Percentiles rank a stretch among this genome's conserved stretches.
Conservation (phyloP, 2,113 vertebrate genomes). For the Strigops habroptila region DNA sequence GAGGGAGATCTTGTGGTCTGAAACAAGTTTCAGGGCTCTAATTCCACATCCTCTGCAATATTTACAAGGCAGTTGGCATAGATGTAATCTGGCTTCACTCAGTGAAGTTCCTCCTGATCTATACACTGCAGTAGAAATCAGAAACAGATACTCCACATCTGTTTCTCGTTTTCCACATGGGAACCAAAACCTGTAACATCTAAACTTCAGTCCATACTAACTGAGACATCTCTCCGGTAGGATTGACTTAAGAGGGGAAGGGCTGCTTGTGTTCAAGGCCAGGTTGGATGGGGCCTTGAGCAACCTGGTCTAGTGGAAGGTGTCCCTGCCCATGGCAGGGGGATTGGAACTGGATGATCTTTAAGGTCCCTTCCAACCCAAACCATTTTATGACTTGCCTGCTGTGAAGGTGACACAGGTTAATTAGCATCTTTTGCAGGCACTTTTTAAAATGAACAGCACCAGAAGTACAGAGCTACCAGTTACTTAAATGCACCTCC, state of each 20-base stretch:
- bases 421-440: background rate
- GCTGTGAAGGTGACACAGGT: background rate
- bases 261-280: background rate
- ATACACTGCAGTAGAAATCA: background rate
- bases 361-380: background rate
- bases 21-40: background rate
- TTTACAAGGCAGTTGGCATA: conserved; percentile 8
- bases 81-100: conserved; percentile 27
- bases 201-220: background rate
- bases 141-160: conserved; percentile 24
- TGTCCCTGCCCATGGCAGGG: background rate
- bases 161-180: conserved; percentile 13
- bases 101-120: background rate
- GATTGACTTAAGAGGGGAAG: background rate
- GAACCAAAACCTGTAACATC: background rate
- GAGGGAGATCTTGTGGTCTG: background rate
- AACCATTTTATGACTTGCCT: background rate
- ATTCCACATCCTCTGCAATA: conserved; percentile 27
- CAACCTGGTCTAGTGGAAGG: background rate
- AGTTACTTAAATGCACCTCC: background rate
- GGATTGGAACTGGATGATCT: background rate
- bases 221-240: background rate
- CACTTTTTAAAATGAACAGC: background rate
- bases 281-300: background rate
- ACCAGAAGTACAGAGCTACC: background rate